Base-by-base conservation (phyloP, 2,113 vertebrate genomes). In the Microtus montanus region DNA sequence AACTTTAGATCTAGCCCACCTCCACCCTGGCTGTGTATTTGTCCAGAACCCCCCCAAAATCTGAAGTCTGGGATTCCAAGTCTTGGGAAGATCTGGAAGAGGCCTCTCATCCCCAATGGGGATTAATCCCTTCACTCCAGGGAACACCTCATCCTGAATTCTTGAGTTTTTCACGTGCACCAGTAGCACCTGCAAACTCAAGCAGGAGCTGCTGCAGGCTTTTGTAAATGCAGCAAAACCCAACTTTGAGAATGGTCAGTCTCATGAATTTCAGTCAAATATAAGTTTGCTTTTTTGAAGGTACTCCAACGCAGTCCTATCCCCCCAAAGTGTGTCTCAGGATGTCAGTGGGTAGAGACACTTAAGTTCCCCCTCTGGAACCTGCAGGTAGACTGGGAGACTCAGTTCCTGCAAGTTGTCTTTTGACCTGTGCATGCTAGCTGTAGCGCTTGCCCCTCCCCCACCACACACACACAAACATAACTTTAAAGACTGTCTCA, bases 61-160 rank as follows among this genome's bases (percentile, higher is more conserved):
- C 68, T 14, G 38, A 61, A 11, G 5, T 19, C 5, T 66, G 24
- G 52, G 7, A 24, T 75, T 41, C 73, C 0, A 0, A 24, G 30
- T 83, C 74, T 73, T 78, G 28, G n/a, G 78, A 96, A 74, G 22
- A 24, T 10, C 41, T 93, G 12, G 33, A 95, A 80, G 77, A 88
- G 12, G 5, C 28, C 14, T 77, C 8, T 30, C 0, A 30, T 47
- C 33, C 2, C 10, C 2, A 0, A 3, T 2, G 3, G 1, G 49
- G 35, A 41, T 92, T 52, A 73, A 44, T 79, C 64, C 89, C 68
- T 10, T 12, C 0, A 8, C 28, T 12, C 33, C 5, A 9, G 15
- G 20, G n/a, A 61, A 84, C 10, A 2, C 52, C 89, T 82, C 85
- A 85, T 87, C 14, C 33, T 66, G 22, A 73, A 89, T 44, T 82